Base-by-base conservation (phyloP, 1,140 invertebrate species). In the Ceratosolen fusciceps region DNA sequence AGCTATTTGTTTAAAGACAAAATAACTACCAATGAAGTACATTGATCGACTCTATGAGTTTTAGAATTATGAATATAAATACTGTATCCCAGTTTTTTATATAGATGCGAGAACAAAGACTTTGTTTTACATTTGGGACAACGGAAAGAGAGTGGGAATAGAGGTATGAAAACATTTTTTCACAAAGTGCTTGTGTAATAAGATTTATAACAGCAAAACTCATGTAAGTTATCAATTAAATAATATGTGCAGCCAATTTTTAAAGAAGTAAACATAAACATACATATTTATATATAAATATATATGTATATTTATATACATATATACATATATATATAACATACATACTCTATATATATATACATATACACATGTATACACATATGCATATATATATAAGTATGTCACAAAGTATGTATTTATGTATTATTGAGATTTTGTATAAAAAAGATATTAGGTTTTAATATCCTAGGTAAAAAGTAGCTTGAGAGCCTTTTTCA, bases 61-160 rank as follows among this genome's bases (percentile, higher is more conserved):
- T 31, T n/a, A 62, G 16, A 9, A 19, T 26, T 71, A 24, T 43
- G 16, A 16, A 52, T 52, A 52, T 52, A 52, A 4, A 52, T 52
- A 52, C 19, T 37, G 31, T 58, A 21, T 4, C 58, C 3, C 21
- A 74, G 26, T 71, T 49, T 71, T 71, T 56, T 65, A 76, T 58
- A 79, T 49, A 71, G 14, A 60, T 31, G 16, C 43, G 31, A 47
- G 76, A 80, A 58, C 47, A 79, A 77, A 78, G 16, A 75, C 47
- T 39, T 60, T 60, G 3, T 21, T 72, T 71, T n/a, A 71, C 47
- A 29, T 73, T 72, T 34, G 29, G 31, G 0, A 26, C 43, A 12
- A 77, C 77, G 19, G 26, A 12, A 74, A 54, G 80, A 67, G 74
- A 58, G 31, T 77, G 71, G 81, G 80, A 83, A 79, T 80, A 68